These are phyloP conservation scores for Sarcophilus harrisii DNA, from an alignment of 2,797 vertebrate genomes.

Conservation along the genomic window DNA sequence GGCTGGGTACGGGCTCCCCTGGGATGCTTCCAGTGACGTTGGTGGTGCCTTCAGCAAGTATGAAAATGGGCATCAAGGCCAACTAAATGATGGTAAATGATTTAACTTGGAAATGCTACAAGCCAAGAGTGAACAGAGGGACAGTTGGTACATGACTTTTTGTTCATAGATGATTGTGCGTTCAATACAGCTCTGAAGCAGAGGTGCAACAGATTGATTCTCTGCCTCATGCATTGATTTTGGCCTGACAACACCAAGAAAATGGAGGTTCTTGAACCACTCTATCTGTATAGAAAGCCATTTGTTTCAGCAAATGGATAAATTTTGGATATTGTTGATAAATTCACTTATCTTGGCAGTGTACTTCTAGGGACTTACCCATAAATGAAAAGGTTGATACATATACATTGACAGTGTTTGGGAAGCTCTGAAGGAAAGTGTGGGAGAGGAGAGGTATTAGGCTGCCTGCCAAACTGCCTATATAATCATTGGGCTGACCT, in stretches of 20 bases:
- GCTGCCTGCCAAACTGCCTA: background rate
- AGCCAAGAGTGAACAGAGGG: background rate
- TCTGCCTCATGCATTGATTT: background rate
- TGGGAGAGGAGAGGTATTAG: background rate
- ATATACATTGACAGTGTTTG: background rate
- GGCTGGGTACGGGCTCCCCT: background rate
- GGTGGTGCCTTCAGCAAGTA: background rate
- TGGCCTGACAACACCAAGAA: background rate
- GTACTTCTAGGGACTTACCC: background rate
- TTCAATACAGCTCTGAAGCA: background rate
- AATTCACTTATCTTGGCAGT: background rate
- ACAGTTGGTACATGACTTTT: background rate
- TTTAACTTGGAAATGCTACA: background rate
- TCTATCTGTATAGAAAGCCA: background rate
- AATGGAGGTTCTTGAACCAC: background rate
- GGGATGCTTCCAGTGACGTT: background rate
- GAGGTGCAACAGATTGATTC: background rate
- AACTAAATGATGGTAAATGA: background rate
- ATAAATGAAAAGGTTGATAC: background rate
- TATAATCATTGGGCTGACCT: background rate
- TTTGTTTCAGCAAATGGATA: background rate
- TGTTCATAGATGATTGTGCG: background rate
- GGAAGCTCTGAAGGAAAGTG: background rate
- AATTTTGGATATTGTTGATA: background rate
- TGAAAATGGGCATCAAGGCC: background rate